Conservation (phyloP, 2,888 invertebrate genomes). For the Ormyrus labotus region DNA sequence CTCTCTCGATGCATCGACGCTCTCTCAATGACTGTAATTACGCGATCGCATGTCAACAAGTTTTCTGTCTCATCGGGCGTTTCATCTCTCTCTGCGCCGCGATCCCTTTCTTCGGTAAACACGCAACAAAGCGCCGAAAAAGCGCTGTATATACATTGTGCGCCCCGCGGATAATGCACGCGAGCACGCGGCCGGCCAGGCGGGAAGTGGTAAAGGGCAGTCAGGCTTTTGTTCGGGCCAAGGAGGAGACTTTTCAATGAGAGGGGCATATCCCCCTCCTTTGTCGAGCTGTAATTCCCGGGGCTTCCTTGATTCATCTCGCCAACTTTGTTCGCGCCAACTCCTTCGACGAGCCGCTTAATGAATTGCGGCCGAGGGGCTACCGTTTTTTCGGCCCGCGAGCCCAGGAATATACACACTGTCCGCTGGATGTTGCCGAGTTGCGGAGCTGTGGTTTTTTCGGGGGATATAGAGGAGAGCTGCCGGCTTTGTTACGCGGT, state of each 20-base stretch:
- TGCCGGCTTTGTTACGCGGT: too few relatives aligned
- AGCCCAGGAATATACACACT: neutral
- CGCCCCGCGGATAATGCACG: neutral
- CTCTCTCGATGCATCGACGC: neutral
- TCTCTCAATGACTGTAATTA: conserved; percentile 54
- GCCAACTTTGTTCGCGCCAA: conserved; percentile 37
- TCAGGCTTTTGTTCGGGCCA: neutral
- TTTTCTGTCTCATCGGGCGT: conserved; percentile 39
- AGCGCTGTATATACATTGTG: conserved; percentile 16
- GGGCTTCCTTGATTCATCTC: conserved; percentile 38
- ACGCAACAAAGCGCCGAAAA: conserved; percentile 36
- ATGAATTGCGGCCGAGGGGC: neutral
- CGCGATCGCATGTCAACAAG: conserved; percentile 57
- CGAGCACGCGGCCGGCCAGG: neutral
- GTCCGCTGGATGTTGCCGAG: too few relatives aligned
- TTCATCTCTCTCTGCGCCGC: conserved; percentile 19
- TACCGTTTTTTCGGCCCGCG: neutral
- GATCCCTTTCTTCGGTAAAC: conserved; percentile 44
- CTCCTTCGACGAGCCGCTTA: neutral
- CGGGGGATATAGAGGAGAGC: too few relatives aligned
- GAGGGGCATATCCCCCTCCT: neutral
- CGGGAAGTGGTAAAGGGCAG: conserved; percentile 40
- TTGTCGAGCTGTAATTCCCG: conserved; percentile 10
- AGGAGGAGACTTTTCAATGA: neutral
- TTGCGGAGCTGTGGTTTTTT: too few relatives aligned